These are phyloP conservation scores for Drosophila maculinotata DNA, from an alignment of 2,888 invertebrate genomes.

Conservation along the genomic window DNA sequence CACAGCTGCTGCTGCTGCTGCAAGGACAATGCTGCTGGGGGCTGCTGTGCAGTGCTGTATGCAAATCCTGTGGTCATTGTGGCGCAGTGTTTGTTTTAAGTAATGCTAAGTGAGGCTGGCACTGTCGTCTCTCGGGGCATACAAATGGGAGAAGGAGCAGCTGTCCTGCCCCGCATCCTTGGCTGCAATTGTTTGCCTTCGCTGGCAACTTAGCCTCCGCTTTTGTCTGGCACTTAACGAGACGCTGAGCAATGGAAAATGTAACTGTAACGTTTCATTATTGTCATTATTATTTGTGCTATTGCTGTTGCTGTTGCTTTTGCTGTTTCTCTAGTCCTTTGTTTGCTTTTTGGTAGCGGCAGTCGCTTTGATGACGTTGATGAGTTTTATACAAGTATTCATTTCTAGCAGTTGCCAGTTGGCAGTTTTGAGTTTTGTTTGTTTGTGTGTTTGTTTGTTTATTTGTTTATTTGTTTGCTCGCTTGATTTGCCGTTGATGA, in stretches of 20 bases:
- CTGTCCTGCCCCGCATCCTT: background rate
- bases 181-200: slow-evolving; percentile 41
- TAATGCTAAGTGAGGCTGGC: slow-evolving; percentile 54
- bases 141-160: slow-evolving; percentile 28
- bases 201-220: slow-evolving; percentile 49
- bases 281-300: slow-evolving; percentile 57
- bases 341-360: slow-evolving; percentile 47
- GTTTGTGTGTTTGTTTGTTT: slow-evolving; percentile 62
- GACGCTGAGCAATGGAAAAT: slow-evolving; percentile 54
- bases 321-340: slow-evolving; percentile 23
- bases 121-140: slow-evolving; percentile 14
- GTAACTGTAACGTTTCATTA: slow-evolving; percentile 69
- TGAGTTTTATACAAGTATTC: slow-evolving; percentile 64
- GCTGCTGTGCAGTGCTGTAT: slow-evolving; percentile 56
- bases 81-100: slow-evolving; percentile 56
- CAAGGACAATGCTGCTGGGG: slow-evolving; percentile 60
- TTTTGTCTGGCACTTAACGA: slow-evolving; percentile 59
- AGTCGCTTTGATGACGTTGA: slow-evolving; percentile 70
- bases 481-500: slow-evolving; percentile 72
- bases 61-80: slow-evolving; percentile 73
- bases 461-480: slow-evolving; percentile 60
- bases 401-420: slow-evolving; percentile 53
- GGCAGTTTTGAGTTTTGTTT: no score
- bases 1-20: slow-evolving; percentile 44
- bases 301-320: slow-evolving; percentile 13